Evolutionary conservation across 2,113 vertebrate genomes (phyloP).

Genomic region (Pluvialis apricaria): DNA sequence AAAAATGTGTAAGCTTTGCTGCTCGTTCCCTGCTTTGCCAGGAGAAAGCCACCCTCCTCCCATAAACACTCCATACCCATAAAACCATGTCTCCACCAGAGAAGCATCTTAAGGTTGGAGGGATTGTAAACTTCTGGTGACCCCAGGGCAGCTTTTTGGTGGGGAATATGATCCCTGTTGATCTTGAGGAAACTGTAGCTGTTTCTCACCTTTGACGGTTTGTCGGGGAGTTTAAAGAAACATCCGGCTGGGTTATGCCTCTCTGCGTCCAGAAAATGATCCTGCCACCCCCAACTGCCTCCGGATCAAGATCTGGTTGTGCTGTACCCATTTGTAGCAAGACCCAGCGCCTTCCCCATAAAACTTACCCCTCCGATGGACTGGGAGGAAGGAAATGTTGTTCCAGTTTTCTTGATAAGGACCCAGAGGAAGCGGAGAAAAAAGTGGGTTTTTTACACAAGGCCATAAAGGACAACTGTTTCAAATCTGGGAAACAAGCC

Average conservation of each 20-base stretch:
- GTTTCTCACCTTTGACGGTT: background rate
- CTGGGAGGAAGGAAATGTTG: background rate
- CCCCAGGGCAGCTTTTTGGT: background rate
- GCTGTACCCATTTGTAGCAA: background rate
- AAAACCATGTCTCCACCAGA: background rate
- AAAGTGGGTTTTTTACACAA: background rate
- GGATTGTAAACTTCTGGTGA: background rate
- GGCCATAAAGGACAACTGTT: background rate
- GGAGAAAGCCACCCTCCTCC: background rate
- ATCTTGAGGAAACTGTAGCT: background rate
- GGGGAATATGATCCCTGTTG: background rate
- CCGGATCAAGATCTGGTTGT: background rate
- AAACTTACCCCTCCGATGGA: background rate
- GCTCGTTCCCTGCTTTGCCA: background rate
- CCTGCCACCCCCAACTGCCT: background rate
- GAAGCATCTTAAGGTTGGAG: background rate
- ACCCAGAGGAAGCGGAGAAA: background rate
- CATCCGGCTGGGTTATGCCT: background rate
- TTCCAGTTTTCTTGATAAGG: background rate
- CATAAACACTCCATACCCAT: background rate
- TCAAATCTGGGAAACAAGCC: conserved; percentile 14
- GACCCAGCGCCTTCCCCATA: background rate
- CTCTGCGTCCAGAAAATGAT: background rate
- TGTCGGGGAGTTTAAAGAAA: background rate
- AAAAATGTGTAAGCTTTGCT: background rate